Evolutionary conservation across 92 coral and sea anemone species (phyloP).

Genomic region (Umimayanthus chanpuru): DNA sequence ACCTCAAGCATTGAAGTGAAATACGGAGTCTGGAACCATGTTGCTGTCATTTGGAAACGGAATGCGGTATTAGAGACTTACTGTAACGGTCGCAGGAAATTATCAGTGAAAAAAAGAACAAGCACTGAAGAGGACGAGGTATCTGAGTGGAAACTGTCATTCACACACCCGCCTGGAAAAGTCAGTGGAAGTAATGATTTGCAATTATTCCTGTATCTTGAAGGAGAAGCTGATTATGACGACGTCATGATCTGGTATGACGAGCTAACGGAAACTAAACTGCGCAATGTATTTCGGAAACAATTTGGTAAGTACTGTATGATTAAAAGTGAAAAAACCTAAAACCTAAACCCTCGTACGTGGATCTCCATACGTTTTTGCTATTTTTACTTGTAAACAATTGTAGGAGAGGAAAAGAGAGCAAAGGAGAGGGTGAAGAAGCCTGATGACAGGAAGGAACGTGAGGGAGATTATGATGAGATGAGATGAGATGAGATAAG

Average conservation of each 20-base stretch:
- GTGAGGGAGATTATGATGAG: neutral
- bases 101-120: neutral
- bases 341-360: no score
- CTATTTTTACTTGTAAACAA: no score
- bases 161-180: neutral
- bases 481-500: no score
- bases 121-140: neutral
- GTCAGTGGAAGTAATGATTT: neutral
- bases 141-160: neutral
- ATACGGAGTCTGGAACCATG: conserved; percentile 12
- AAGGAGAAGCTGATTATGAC: conserved; percentile 22
- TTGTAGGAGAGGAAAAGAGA: neutral
- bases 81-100: conserved; percentile 7
- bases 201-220: conserved; percentile 29
- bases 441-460: neutral
- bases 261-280: neutral
- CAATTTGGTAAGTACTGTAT: conserved; percentile 26
- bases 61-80: neutral
- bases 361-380: no score
- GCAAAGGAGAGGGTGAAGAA: neutral
- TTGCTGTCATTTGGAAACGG: conserved; percentile 8
- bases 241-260: conserved; percentile 32
- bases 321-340: no score
- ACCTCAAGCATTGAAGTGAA: neutral
- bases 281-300: neutral